Evolutionary conservation across 2,888 invertebrate species (phyloP), one percentile per base, ranked within the genome.

Genomic region (Rhogogaster chlorosoma): DNA sequence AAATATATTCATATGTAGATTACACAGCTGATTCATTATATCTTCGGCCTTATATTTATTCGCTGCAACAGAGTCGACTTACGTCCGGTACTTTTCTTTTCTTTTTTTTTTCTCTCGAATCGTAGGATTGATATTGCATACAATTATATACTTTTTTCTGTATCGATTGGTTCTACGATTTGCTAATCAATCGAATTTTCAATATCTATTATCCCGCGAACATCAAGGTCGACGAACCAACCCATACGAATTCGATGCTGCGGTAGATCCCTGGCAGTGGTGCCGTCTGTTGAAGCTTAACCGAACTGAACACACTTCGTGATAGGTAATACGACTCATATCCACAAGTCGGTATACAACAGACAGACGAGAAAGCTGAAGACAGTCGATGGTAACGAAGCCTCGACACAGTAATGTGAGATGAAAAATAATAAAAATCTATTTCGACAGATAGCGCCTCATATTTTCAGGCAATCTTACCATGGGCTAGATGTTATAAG

Each of bases 171-270:
- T 26, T 26, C 12, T 22, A 15, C 42, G 5, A 29, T 73, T 73
- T 22, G n/a, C 42, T 22, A 22, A 73, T 73, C 10, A 49, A 77
- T 77, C 15, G 5, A 53, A 77, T 12, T 53, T 77, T 15, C n/a
- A 77, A 53, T 49, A 26, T 45, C 6, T 12, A 45, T 45, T 5
- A 49, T n/a, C 10, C 36, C 18, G 70, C 70, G 38, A 38, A n/a
- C 36, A 22, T 78, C 78, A 78, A 78, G 57, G 78, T 61, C 78
- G n/a, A 61, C 57, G 78, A 78, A 57, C 78, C 29, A 38, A 10
- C 2, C 38, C 1, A 18, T 10, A 71, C 7, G n/a, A n/a, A n/a
- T n/a, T n/a, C 61, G 15, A 49, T 18, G n/a, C 1, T 32, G 75
- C 29, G 4, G 49, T 38, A 22, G 18, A 29, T 29, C 26, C 0